phyloP scores from a whole-genome alignment of 2,888 invertebrate species.

The Dysmachus trigonus region DNA sequence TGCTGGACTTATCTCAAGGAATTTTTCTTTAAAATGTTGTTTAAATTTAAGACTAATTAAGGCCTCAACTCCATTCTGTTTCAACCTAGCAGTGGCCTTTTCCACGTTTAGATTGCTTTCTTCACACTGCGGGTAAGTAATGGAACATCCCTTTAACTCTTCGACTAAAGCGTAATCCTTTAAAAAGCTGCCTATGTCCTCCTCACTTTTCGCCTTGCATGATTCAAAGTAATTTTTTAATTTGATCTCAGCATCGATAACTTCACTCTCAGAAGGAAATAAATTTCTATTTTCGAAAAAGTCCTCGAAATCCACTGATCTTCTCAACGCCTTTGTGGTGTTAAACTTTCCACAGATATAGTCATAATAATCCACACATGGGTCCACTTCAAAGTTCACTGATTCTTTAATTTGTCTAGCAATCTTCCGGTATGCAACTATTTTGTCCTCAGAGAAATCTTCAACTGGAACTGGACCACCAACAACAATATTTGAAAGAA shows the following conservation, averaged over 20 bases:
- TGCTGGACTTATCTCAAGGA: not conserved
- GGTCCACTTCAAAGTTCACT: not conserved
- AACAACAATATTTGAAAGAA: not conserved
- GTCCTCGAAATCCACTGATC: not conserved
- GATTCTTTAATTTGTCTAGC: not conserved
- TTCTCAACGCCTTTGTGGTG: not conserved
- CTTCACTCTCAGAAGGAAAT: not conserved
- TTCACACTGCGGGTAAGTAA: not conserved
- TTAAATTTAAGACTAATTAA: not conserved
- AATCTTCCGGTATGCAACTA: not conserved
- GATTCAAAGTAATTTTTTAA: not conserved
- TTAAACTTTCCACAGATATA: conserved; percentile 3
- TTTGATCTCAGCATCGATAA: not conserved
- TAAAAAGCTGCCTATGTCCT: not conserved
- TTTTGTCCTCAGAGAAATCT: not conserved
- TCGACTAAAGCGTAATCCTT: not conserved
- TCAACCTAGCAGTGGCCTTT: not conserved
- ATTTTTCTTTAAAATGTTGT: not conserved
- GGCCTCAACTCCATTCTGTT: not conserved
- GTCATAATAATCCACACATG: not conserved
- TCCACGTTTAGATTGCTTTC: not conserved
- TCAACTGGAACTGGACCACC: not conserved
- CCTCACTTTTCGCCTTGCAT: not conserved
- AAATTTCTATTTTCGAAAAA: not conserved
- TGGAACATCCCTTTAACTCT: not conserved